These are phyloP conservation scores for Lateolabrax maculatus DNA, from an alignment of 2,797 vertebrate species.

Conservation along the genomic window DNA sequence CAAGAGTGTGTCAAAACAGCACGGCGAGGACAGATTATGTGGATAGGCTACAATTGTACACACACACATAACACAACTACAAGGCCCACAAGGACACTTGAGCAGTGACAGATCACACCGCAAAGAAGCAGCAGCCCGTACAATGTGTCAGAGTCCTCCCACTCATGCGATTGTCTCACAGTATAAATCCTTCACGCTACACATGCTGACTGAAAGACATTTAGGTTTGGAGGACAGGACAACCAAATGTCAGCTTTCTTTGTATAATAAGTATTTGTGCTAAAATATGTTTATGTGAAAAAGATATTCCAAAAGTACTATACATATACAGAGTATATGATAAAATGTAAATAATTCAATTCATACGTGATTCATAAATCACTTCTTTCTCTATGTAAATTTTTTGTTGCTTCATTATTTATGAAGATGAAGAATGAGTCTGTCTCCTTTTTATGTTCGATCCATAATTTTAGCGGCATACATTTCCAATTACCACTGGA, in stretches of 20 bases:
- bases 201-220: slow-evolving; percentile 42
- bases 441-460: neutral
- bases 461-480: neutral
- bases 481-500: neutral
- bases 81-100: slow-evolving; percentile 64
- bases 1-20: slow-evolving; percentile 68
- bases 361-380: no score
- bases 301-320: neutral
- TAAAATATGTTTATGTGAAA: slow-evolving; percentile 1
- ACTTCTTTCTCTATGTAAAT: neutral
- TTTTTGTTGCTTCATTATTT: slow-evolving; percentile 11
- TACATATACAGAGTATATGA: no score
- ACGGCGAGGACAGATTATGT: slow-evolving; percentile 62
- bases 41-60: slow-evolving; percentile 58
- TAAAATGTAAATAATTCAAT: slow-evolving; percentile 23
- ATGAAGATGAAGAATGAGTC: neutral
- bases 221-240: slow-evolving; percentile 26
- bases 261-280: slow-evolving; percentile 30
- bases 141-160: slow-evolving; percentile 58
- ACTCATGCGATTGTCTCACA: slow-evolving; percentile 69
- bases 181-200: slow-evolving; percentile 69
- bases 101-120: slow-evolving; percentile 64
- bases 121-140: slow-evolving; percentile 66
- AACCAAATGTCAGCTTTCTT: slow-evolving; percentile 4
- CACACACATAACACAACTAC: slow-evolving; percentile 43